Evolutionary conservation across 2,113 vertebrate species (phyloP).

Genomic region (Phalacrocorax pelagicus): DNA sequence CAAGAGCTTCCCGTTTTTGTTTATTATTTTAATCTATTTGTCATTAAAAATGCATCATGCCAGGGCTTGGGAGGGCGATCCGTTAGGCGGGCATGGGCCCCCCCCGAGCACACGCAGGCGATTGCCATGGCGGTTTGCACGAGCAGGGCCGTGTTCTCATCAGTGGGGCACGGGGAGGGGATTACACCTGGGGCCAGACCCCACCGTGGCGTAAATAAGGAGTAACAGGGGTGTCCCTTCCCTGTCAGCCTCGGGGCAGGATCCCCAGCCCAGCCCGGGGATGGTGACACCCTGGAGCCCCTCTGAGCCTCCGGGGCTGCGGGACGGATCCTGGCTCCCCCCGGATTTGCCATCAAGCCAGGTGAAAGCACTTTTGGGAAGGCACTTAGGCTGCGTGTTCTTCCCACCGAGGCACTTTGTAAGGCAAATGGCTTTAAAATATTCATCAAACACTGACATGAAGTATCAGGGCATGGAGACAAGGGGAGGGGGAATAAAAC

Average conservation of each 20-base stretch:
- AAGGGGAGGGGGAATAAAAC: neutral
- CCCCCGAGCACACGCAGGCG: rapidly evolving
- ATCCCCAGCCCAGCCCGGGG: neutral
- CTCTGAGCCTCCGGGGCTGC: rapidly evolving
- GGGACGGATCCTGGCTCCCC: neutral
- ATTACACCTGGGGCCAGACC: rapidly evolving
- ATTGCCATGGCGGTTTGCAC: neutral
- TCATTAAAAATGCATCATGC: neutral
- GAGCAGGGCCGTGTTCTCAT: neutral
- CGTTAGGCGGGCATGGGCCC: neutral
- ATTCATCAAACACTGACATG: rapidly evolving
- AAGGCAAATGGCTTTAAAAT: neutral
- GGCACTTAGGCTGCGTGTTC: neutral
- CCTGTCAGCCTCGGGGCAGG: neutral
- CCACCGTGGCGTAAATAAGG: neutral
- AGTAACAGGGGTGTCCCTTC: too few species aligned
- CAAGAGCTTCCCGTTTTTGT: neutral
- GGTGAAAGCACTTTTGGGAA: neutral
- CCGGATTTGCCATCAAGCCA: neutral
- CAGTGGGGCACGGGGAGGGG: too few species aligned
- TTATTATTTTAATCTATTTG: slow-evolving; percentile 44
- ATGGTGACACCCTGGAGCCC: rapidly evolving
- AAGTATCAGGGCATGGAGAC: rapidly evolving
- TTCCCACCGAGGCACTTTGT: rapidly evolving
- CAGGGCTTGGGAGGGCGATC: neutral